Evolutionary conservation across 23 tunicate genomes (phyloP).

Genomic region (Botrylloides violaceus): DNA sequence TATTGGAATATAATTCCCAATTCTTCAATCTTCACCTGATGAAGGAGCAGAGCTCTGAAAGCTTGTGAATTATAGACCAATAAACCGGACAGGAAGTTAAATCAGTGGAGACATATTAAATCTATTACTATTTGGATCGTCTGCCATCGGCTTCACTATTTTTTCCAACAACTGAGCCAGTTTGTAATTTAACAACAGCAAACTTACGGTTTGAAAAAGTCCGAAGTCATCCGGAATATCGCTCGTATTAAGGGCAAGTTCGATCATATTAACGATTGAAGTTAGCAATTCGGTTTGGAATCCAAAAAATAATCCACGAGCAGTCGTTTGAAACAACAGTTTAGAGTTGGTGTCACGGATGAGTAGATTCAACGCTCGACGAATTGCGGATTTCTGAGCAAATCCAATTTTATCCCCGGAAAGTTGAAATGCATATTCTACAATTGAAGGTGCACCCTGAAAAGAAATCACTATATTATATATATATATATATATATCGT

Average conservation of each 20-base stretch:
- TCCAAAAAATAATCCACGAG: constrained; percentile 55
- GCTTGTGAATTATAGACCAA: too few relatives aligned
- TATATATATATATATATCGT: too few relatives aligned
- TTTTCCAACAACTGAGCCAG: too few relatives aligned
- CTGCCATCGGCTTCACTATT: too few relatives aligned
- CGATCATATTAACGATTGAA: constrained; percentile 14
- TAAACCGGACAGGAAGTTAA: too few relatives aligned
- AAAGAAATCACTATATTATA: too few relatives aligned
- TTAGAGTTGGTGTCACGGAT: constrained; percentile 28
- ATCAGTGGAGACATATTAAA: too few relatives aligned
- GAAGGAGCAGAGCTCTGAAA: too few relatives aligned
- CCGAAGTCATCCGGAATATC: constrained; percentile 58
- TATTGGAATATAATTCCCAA: too few relatives aligned
- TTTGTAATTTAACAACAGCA: too few relatives aligned
- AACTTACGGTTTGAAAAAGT: constrained; percentile 65
- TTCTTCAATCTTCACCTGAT: too few relatives aligned
- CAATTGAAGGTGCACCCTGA: constrained; percentile 46
- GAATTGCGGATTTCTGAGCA: background rate
- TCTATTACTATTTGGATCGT: too few relatives aligned
- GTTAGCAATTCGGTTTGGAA: constrained; percentile 43
- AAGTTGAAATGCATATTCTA: constrained; percentile 29
- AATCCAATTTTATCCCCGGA: background rate
- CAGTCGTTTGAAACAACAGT: constrained; percentile 44
- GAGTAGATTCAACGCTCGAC: constrained; percentile 20
- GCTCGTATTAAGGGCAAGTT: background rate